Conservation (phyloP, 2,797 vertebrate genomes). For the Gymnodraco acuticeps region DNA sequence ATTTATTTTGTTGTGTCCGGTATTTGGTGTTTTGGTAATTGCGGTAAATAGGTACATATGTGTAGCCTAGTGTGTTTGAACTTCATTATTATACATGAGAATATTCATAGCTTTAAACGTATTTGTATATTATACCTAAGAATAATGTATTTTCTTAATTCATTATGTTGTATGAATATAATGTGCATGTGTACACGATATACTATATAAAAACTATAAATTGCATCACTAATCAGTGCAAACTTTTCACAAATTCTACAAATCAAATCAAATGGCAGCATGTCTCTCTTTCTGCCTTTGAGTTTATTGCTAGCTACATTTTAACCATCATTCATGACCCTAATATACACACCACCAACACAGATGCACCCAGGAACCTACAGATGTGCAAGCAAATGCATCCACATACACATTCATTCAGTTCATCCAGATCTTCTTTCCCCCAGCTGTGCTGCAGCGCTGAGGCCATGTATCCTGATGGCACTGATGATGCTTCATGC, state of each 20-base stretch:
- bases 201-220: background rate
- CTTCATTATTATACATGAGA: too few relatives aligned
- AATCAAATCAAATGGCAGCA: too few relatives aligned
- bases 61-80: too few relatives aligned
- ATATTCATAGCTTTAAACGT: too few relatives aligned
- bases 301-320: constrained; percentile 25
- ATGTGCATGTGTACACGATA: background rate
- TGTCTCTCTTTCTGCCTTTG: constrained; percentile 28
- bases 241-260: constrained; percentile 1
- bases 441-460: constrained; percentile 62
- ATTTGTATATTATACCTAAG: too few relatives aligned
- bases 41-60: too few relatives aligned
- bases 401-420: constrained; percentile 42
- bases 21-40: too few relatives aligned
- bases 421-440: constrained; percentile 39
- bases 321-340: constrained; percentile 48
- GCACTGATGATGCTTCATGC: constrained; percentile 79
- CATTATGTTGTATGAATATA: background rate
- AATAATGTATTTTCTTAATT: background rate
- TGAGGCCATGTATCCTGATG: constrained; percentile 78
- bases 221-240: background rate
- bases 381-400: constrained; percentile 64
- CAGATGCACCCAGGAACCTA: constrained; percentile 47
- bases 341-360: constrained; percentile 41
- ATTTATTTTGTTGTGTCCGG: too few relatives aligned